Base-by-base conservation (phyloP, 1,140 invertebrate species). In the Drosophila willistoni region DNA sequence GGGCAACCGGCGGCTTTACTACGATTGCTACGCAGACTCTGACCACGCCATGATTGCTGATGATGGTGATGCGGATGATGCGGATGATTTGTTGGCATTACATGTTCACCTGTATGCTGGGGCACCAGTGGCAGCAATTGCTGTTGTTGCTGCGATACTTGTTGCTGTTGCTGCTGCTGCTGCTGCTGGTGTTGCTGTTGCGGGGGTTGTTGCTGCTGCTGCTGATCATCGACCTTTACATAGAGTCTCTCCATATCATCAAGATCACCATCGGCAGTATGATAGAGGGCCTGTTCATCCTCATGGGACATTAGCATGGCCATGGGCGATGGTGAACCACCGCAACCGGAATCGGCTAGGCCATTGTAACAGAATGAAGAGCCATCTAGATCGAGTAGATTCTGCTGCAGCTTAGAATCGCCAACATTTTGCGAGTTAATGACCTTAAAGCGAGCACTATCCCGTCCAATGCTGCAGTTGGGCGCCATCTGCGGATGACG, bases 301-400 rank as follows among this genome's bases (percentile, higher is more conserved):
- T 91, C 90, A 9, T 91, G 90, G 29, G 86, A 89, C 90, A 91
- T 91, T 36, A 91, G 12, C 90, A 91, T 91, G 68, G 90, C 90
- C 90, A 91, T 91, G 22, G 90, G 90, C 5, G 90, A 91, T 2
- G 90, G 90, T 0, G 90, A 91, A 12, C 90, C 90, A 6, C 90
- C 90, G 60, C 90, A 91, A 14, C 90, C 90, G 0, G 90, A 91
- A 61, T 91, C 90, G n/a, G 90, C 90, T 7, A 91, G 63, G 1
- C 90, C 90, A 7, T 91, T 91, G 36, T 91, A 91, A 66, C 90
- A 91, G 68, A 91, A 79, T 0, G 90, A 91, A 14, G 81, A 81
- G n/a, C 81, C 79, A 19, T 91, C 90, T 69, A 91, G 39, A 10
- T 91, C 90, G 1, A 91, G 71, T 9, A 91, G 64, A 62, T 91